Evolutionary conservation across 2,888 invertebrate genomes (phyloP), one percentile per base, ranked within the genome.

Genomic region (Caenorhabditis zanzibari): DNA sequence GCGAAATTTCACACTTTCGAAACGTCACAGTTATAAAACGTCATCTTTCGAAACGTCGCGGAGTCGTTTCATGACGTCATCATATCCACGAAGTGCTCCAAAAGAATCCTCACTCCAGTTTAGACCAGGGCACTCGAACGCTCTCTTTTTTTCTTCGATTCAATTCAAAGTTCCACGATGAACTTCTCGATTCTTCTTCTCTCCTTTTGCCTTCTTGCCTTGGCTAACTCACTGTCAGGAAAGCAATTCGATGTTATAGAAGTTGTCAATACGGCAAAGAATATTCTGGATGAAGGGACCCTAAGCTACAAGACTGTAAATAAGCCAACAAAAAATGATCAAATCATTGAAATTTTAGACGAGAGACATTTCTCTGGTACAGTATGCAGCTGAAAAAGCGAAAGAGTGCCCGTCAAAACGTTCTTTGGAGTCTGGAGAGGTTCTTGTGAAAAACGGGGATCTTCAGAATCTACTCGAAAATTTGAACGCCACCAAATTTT

Each of bases 101-200:
- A 12, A 38, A 38, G 38, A 38, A 38, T 38, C 2, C 12, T 12
- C 2, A 12, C 38, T 10, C 38, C 5, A 47, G 1, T 0, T 47
- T n/a, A 4, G 16, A 0, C 7, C 56, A 44, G 74, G 74, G 28
- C 54, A 74, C 12, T 74, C 56, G 56, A 56, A 12, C 71, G 16
- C 6, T 16, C 24, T 22, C 16, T n/a, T 9, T n/a, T 14, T 26
- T 22, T 26, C 54, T 26, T n/a, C n/a, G 9, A 24, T 38, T 26
- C 26, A 63, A n/a, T 22, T 35, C 41, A 44, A 26, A 74, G 28
- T 41, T 63, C 54, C 22, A 41, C 4, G 7, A 74, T 74, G 74
- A 74, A 74, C 26, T 28, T 41, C 16, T n/a, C 22, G 38, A 56
- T 41, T 56, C 64, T 74, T 26, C 64, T 74, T 19, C 74, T 74